Base-by-base conservation (phyloP, 2,888 invertebrate genomes). In the Hoplodrina ambigua region DNA sequence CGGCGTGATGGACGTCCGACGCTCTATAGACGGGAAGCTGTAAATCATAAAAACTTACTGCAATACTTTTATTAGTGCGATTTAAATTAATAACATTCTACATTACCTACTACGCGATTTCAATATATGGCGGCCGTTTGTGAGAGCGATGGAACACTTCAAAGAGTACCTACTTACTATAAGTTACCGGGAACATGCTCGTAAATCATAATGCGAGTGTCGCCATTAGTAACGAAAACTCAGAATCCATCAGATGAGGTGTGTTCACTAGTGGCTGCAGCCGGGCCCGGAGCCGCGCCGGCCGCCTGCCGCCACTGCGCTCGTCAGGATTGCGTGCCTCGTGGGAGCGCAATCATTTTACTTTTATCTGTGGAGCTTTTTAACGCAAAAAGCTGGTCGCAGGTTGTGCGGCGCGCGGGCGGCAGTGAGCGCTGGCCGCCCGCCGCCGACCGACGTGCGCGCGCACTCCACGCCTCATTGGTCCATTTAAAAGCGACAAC, bases 331-430 rank as follows among this genome's bases (percentile, higher is more conserved):
- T 69, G 72, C 61, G 75, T 67, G 83, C 81, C 80, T 84, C 90
- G 92, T 92, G 94, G 91, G 93, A 92, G 90, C 92, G 90, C 85
- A 88, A 89, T 89, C 85, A 87, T 89, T 92, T 91, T 88, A 90
- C 91, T 92, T 91, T 91, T 91, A 90, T 89, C 88, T 86, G 78
- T 77, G 69, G 87, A 90, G 91, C 93, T 92, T 92, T 89, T 92
- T 91, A 87, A 89, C 89, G 92, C 90, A 93, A 93, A 94, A 94
- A 93, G 93, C 92, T 92, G 85, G 77, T 83, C 89, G 90, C 92
- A 91, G 92, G 93, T 91, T 90, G 91, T 80, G 80, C 72, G 83
- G 80, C 80, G 83, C 79, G 85, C 81, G 83, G 69, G 80, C 74
- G 88, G 84, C 91, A 92, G 94, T 93, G 88, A 89, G 91, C 91